phyloP scores from a whole-genome alignment of 2,888 invertebrate genomes.

The Dolichopus griseipennis region DNA sequence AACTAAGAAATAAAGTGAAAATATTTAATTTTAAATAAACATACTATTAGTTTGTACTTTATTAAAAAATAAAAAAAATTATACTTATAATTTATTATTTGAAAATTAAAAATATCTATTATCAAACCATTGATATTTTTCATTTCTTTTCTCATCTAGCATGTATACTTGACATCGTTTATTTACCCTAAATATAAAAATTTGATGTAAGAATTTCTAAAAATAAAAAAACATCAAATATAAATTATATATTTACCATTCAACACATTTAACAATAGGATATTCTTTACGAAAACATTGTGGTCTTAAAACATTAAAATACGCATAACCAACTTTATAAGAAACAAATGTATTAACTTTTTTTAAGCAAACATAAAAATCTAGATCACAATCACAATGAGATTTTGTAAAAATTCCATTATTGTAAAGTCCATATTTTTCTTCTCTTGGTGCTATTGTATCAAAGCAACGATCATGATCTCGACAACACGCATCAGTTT shows the following conservation, averaged over 20 bases:
- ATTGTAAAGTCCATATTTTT: slow-evolving; percentile 54
- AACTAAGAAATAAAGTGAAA: background rate
- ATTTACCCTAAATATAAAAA: slow-evolving; percentile 20
- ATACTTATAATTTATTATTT: slow-evolving; percentile 24
- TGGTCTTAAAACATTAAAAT: slow-evolving; percentile 63
- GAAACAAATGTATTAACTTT: slow-evolving; percentile 49
- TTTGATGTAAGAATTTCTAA: background rate
- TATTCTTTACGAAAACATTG: slow-evolving; percentile 59
- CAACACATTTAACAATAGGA: slow-evolving; percentile 40
- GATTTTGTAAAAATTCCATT: slow-evolving; percentile 60
- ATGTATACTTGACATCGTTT: slow-evolving; percentile 49
- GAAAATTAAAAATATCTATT: slow-evolving; percentile 46
- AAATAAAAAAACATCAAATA: background rate
- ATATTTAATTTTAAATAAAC: background rate
- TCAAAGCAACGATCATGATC: slow-evolving; percentile 61
- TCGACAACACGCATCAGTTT: slow-evolving; percentile 60
- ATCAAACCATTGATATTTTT: slow-evolving; percentile 56
- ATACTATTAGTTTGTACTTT: background rate
- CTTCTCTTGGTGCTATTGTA: slow-evolving; percentile 49
- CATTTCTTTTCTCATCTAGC: slow-evolving; percentile 44
- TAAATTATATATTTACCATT: slow-evolving; percentile 20
- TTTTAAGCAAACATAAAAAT: slow-evolving; percentile 59
- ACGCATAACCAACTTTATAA: slow-evolving; percentile 56
- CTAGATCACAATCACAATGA: slow-evolving; percentile 59
- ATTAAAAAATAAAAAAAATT: background rate